These are phyloP conservation scores for Glyptemys insculpta DNA, from an alignment of 2,797 vertebrate species.

Conservation along the genomic window DNA sequence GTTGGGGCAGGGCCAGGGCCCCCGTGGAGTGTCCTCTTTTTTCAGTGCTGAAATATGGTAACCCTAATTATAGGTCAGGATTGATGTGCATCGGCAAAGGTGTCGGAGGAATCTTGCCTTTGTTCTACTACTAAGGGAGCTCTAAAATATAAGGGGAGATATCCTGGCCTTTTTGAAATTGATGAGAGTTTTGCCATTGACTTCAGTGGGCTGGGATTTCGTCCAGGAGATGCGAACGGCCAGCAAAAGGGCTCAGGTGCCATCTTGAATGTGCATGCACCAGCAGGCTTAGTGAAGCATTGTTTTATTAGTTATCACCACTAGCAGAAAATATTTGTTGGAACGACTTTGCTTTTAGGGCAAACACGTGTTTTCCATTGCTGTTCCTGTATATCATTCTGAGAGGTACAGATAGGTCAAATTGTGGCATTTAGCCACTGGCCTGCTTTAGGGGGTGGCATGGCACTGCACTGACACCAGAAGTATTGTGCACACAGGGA, in stretches of 20 bases:
- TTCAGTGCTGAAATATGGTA: no score
- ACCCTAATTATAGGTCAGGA: background rate
- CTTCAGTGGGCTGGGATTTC: background rate
- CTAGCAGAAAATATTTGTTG: background rate
- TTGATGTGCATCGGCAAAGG: background rate
- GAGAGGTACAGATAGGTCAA: background rate
- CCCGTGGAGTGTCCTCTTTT: no score
- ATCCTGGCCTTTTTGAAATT: background rate
- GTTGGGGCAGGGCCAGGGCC: no score
- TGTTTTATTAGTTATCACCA: background rate
- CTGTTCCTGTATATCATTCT: background rate
- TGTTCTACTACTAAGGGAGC: background rate
- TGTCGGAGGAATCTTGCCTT: background rate
- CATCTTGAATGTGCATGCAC: background rate
- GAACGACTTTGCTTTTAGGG: background rate
- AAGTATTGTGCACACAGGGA: background rate
- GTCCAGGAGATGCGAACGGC: background rate
- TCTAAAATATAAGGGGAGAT: background rate
- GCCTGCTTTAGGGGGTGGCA: background rate
- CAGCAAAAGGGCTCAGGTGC: background rate
- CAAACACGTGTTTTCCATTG: background rate
- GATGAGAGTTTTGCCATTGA: background rate
- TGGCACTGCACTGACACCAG: fast-evolving
- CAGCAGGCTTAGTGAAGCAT: background rate
- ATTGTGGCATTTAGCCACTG: fast-evolving